These are phyloP conservation scores for Mylabris phalerata DNA, from an alignment of 1,140 invertebrate genomes.

Conservation along the genomic window DNA sequence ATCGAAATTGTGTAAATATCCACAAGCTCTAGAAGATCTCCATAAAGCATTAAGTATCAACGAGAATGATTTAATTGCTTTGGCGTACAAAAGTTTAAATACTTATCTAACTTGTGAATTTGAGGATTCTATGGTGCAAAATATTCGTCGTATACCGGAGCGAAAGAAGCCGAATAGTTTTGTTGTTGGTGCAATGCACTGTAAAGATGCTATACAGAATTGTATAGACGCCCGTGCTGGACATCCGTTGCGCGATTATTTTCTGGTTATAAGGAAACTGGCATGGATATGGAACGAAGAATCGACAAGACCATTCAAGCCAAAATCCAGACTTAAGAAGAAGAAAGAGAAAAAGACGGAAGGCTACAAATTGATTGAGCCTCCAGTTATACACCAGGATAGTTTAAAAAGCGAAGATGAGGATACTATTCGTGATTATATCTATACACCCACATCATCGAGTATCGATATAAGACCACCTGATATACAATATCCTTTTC, in stretches of 20 bases:
- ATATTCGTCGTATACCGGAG: slow-evolving; percentile 41
- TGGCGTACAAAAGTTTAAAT: slow-evolving; percentile 48
- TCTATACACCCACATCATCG: not conserved
- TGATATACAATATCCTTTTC: slow-evolving; percentile 29
- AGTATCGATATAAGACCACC: slow-evolving; percentile 23
- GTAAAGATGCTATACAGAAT: slow-evolving; percentile 35
- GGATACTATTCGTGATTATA: not conserved
- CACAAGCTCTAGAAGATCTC: slow-evolving; percentile 46
- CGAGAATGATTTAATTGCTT: slow-evolving; percentile 43
- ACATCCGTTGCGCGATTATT: slow-evolving; percentile 38
- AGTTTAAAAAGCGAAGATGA: not conserved
- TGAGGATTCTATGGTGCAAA: slow-evolving; percentile 48
- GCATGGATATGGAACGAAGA: slow-evolving; percentile 35
- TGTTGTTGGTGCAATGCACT: slow-evolving; percentile 45
- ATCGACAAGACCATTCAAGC: slow-evolving; percentile 44
- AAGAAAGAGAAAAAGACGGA: slow-evolving; percentile 28
- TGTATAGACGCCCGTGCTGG: slow-evolving; percentile 35
- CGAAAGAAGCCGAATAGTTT: slow-evolving; percentile 50
- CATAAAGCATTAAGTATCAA: slow-evolving; percentile 45
- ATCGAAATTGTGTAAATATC: slow-evolving; percentile 45
- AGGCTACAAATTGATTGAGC: not conserved
- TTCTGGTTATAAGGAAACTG: slow-evolving; percentile 36
- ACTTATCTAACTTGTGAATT: slow-evolving; percentile 50
- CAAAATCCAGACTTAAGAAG: slow-evolving; percentile 40
- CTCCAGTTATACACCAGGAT: not conserved